Evolutionary conservation across 2,113 vertebrate genomes (phyloP).

Genomic region (Xenus cinereus): DNA sequence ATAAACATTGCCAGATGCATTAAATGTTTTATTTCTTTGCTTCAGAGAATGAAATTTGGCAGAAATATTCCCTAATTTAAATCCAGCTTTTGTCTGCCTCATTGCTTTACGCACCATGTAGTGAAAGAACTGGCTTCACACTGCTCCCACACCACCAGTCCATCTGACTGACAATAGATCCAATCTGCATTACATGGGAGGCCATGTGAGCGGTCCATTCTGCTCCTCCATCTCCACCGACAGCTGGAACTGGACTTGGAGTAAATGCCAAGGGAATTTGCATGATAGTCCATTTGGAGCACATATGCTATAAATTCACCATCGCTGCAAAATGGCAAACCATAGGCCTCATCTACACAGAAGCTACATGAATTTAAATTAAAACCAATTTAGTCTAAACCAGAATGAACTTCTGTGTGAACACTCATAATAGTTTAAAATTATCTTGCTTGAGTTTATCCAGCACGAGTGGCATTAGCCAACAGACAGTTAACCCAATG

Average conservation of each 20-base stretch:
- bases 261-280: slow-evolving; percentile 52
- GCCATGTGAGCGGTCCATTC: slow-evolving; percentile 17
- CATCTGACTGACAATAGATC: slow-evolving; percentile 66
- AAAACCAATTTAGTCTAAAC: slow-evolving; percentile 39
- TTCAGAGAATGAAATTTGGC: slow-evolving; percentile 53
- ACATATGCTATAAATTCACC: slow-evolving; percentile 17
- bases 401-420: slow-evolving; percentile 13
- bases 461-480: background rate
- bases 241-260: slow-evolving; percentile 52
- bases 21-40: slow-evolving; percentile 51
- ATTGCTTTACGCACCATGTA: slow-evolving; percentile 55
- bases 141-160: slow-evolving; percentile 56
- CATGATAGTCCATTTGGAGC: slow-evolving; percentile 46
- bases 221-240: slow-evolving; percentile 18
- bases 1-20: slow-evolving; percentile 60
- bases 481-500: background rate
- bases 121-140: slow-evolving; percentile 64
- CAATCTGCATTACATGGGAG: slow-evolving; percentile 57
- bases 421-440: background rate
- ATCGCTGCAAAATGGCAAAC: slow-evolving; percentile 15
- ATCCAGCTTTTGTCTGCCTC: slow-evolving; percentile 53
- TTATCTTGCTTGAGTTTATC: background rate
- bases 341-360: background rate
- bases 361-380: slow-evolving; percentile 45
- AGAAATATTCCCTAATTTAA: slow-evolving; percentile 61